Base-by-base conservation (phyloP, 2,888 invertebrate species). In the Petrophora chlorosata region DNA sequence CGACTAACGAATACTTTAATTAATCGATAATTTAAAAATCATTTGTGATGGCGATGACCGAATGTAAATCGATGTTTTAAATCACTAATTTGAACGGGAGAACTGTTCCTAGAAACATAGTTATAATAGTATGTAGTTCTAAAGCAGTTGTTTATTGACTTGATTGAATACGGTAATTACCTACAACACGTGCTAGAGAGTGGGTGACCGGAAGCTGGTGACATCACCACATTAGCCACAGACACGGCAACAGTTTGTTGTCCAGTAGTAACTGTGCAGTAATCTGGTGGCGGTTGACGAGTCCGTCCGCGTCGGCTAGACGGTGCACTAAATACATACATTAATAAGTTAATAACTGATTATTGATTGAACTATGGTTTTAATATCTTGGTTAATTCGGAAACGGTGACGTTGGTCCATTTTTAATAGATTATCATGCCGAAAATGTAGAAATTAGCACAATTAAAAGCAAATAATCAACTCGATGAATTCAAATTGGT, bases 201-300 rank as follows among this genome's bases (percentile, higher is more conserved):
- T 58, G 55, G 49, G 50, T 57, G 68, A 35, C 56, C 58, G 56
- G 66, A 73, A 70, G 63, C 55, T 54, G 13, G 54, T 70, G 67
- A 53, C 42, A 33, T 53, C 58, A 55, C 53, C 75, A 41, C 53
- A 56, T 51, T 53, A 48, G 44, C 30, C 38, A 33, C 38, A 38
- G 45, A n/a, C 17, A 16, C 22, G 22, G 26, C 22, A 40, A 73
- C 74, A 71, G 76, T 76, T 14, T 30, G 23, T 43, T 5, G 14
- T 5, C 8, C 15, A n/a, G 10, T 16, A 13, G 22, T 34, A 7
- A 17, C 12, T 29, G 5, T 3, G 34, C 9, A 17, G 0, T 28
- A 22, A 12, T 34, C 29, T 40, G 28, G 13, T 17, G 33, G 25
- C 19, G 4, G 25, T 3, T 56, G 58, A 55, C 55, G 55, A 43